Evolutionary conservation across 2,797 vertebrate genomes (phyloP).

Genomic region (Macropodus opercularis): DNA sequence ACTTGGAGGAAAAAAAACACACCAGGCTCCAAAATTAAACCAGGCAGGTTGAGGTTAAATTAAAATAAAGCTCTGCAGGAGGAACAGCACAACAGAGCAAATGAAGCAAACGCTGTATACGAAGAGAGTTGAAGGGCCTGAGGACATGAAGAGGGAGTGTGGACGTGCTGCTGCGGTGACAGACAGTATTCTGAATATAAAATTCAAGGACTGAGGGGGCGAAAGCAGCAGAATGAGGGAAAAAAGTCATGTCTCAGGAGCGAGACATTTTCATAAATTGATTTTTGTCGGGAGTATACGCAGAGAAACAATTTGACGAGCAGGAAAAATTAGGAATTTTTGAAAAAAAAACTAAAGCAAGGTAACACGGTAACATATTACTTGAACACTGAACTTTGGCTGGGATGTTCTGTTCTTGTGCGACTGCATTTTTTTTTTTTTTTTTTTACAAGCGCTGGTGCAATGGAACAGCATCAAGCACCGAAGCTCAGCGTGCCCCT

Average conservation of each 20-base stretch:
- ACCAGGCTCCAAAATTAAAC: not conserved
- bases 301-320: constrained; percentile 52
- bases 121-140: constrained; percentile 36
- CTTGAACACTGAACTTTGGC: too few species aligned
- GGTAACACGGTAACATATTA: too few species aligned
- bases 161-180: constrained; percentile 36
- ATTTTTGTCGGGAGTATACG: constrained; percentile 37
- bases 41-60: constrained; percentile 4
- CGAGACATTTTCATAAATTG: constrained; percentile 52
- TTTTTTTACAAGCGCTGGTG: too few species aligned
- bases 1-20: not conserved
- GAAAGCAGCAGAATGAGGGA: constrained; percentile 25
- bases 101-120: constrained; percentile 14
- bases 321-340: constrained; percentile 9
- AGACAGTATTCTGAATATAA: constrained; percentile 47
- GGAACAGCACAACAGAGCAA: constrained; percentile 7
- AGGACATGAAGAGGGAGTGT: constrained; percentile 42
- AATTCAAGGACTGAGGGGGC: constrained; percentile 57
- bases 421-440: too few species aligned
- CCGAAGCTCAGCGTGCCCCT: too few species aligned
- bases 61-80: constrained; percentile 24
- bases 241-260: constrained; percentile 41
- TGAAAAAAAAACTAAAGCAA: not conserved
- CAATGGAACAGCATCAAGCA: too few species aligned
- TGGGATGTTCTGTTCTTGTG: constrained; percentile 4